Percentiles rank a stretch among this genome's conserved stretches.
Conservation (phyloP, 37 sponge, comb jelly and placozoan species). For the Aphrocallistes beatrix region DNA sequence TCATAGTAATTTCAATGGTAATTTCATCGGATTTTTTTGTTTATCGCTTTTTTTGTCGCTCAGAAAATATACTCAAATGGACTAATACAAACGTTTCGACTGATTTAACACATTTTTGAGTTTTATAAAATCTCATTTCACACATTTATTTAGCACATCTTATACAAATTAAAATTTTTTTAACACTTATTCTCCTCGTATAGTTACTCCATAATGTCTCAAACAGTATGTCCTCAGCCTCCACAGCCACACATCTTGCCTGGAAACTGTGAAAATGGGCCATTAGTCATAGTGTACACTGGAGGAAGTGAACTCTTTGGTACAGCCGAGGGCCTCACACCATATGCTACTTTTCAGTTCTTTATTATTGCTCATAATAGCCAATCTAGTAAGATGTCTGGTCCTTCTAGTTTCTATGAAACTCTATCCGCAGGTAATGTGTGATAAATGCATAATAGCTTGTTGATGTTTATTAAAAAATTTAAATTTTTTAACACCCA, state of each 20-base stretch:
- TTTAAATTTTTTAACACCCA: no score
- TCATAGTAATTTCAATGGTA: no score
- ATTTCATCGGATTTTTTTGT: no score
- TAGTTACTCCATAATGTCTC: background rate
- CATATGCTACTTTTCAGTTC: background rate
- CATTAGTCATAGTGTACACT: background rate
- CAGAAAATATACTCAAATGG: no score
- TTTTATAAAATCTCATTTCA: no score
- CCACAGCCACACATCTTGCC: background rate
- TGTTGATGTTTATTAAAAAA: background rate
- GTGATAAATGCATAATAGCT: background rate
- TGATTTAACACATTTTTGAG: no score
- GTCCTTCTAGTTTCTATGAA: background rate
- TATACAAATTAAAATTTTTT: no score
- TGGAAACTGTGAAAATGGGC: background rate
- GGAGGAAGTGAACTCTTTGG: background rate
- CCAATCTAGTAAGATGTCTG: background rate
- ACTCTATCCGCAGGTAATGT: background rate
- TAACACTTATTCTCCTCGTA: background rate
- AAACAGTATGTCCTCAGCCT: background rate
- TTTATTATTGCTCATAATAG: background rate
- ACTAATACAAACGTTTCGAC: no score
- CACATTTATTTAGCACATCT: no score
- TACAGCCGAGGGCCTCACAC: background rate
- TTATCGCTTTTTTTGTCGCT: no score